A percentile compares a stretch with the other conserved stretches of the same genome.
These are phyloP conservation scores for Tautogolabrus adspersus DNA, from an alignment of 2,113 vertebrate genomes.

Conservation along the genomic window DNA sequence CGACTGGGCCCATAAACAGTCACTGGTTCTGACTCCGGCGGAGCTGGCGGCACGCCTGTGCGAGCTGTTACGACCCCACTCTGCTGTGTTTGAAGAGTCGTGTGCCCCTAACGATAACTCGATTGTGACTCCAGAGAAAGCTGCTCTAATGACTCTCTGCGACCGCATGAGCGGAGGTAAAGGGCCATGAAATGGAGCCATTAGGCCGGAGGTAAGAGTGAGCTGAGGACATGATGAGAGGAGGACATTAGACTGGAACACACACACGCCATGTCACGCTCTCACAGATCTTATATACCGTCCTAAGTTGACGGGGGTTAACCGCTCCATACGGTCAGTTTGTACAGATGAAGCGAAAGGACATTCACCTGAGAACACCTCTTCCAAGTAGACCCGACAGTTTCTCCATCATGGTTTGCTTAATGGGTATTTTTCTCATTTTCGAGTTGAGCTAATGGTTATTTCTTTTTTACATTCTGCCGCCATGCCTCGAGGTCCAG, in stretches of 20 bases:
- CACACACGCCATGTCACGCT: background rate
- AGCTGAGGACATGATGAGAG: constrained; percentile 9
- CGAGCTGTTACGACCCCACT: background rate
- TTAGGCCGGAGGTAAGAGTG: constrained; percentile 28
- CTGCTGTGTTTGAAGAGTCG: constrained; percentile 13
- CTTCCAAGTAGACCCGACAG: background rate
- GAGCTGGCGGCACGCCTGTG: background rate
- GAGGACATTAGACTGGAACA: background rate
- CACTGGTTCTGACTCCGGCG: too few relatives aligned
- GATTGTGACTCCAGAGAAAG: constrained; percentile 34
- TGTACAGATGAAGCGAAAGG: background rate
- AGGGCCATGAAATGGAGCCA: constrained; percentile 58
- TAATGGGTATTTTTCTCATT: background rate
- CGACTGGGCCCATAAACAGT: background rate
- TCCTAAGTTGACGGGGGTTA: background rate
- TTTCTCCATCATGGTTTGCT: background rate
- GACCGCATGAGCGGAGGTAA: constrained; percentile 40
- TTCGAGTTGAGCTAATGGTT: too few relatives aligned
- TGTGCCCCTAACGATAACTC: constrained; percentile 17
- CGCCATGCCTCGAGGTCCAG: too few relatives aligned
- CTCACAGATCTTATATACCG: constrained; percentile 11
- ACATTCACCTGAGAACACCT: too few relatives aligned
- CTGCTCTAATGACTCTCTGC: constrained; percentile 38
- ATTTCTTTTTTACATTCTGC: too few relatives aligned
- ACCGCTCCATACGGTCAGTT: background rate